phyloP scores from a whole-genome alignment of 2,888 invertebrate genomes.

The Agonopterix arenella region DNA sequence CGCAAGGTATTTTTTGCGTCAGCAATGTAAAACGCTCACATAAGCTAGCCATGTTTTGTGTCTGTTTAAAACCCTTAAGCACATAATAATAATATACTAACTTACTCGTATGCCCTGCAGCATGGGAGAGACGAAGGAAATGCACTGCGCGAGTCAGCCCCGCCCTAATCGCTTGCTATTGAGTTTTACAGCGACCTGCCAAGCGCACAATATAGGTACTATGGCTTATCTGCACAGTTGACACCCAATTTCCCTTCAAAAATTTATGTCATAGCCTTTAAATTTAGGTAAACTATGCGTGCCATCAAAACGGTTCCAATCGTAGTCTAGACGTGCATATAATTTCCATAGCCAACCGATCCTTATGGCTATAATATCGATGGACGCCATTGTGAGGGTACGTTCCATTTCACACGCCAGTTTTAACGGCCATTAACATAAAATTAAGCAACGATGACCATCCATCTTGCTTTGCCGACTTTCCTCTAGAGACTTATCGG shows the following conservation, averaged over 20 bases:
- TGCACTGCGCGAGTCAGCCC: no score
- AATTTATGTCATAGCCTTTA: neutral
- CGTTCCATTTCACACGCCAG: constrained; percentile 56
- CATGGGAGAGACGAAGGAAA: no score
- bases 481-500: constrained; percentile 40
- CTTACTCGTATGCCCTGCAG: no score
- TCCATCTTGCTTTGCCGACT: constrained; percentile 59
- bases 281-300: constrained; percentile 1
- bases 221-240: neutral
- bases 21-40: no score
- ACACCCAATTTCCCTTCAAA: neutral
- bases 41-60: no score
- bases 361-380: neutral
- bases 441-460: constrained; percentile 48
- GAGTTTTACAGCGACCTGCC: no score
- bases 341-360: constrained; percentile 5
- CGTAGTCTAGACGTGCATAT: neutral
- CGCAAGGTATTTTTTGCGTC: no score
- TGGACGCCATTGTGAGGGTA: constrained; percentile 15
- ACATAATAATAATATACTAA: no score
- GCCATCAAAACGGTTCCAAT: neutral
- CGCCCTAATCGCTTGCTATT: no score
- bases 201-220: neutral
- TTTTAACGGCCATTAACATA: constrained; percentile 44
- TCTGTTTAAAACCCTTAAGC: no score